These are phyloP conservation scores for Aricia artaxerxes DNA, from an alignment of 2,888 invertebrate species.

Conservation along the genomic window DNA sequence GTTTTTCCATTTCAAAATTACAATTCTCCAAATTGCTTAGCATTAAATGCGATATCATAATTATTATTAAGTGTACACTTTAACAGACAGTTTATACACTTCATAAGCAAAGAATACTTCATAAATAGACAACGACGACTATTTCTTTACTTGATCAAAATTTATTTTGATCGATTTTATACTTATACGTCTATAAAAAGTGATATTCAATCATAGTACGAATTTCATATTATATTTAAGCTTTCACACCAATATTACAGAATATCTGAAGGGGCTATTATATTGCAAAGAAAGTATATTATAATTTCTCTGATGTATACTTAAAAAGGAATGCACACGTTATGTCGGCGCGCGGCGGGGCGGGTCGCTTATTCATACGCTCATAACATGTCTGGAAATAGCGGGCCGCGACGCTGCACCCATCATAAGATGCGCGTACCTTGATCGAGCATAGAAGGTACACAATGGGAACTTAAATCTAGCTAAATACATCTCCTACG, in stretches of 20 bases:
- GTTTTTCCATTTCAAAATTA: too few species aligned
- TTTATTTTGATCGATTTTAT: neutral
- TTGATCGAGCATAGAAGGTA: slow-evolving; percentile 44
- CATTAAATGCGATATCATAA: neutral
- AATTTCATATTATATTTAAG: neutral
- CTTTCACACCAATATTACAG: neutral
- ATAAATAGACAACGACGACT: slow-evolving; percentile 9
- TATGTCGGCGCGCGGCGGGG: neutral
- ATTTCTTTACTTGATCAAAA: neutral
- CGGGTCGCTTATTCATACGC: neutral
- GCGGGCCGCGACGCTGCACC: neutral
- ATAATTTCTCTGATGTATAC: neutral
- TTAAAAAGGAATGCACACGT: neutral
- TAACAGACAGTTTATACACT: neutral
- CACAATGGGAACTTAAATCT: slow-evolving; percentile 61
- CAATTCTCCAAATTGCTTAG: neutral
- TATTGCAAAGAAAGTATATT: neutral
- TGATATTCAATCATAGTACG: neutral
- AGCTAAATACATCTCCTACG: slow-evolving; percentile 70
- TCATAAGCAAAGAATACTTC: neutral
- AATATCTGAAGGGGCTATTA: slow-evolving; percentile 1
- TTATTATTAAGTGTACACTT: neutral
- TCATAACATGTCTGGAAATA: neutral
- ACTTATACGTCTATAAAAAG: neutral
- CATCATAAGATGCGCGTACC: neutral